Base-by-base conservation (phyloP, 2,888 invertebrate species). In the Chydorus sphaericus region DNA sequence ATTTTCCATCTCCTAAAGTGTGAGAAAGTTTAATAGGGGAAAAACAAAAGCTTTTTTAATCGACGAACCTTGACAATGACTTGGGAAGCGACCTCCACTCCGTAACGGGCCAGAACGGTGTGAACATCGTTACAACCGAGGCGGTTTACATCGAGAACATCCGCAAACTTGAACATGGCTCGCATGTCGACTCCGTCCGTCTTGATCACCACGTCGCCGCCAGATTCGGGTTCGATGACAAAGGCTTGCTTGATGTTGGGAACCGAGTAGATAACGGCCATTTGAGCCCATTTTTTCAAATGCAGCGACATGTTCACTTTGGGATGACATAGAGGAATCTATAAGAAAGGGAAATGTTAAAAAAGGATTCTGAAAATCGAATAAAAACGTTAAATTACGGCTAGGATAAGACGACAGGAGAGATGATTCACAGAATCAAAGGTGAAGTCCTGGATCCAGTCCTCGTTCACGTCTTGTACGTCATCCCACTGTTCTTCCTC, bases 111-210 rank as follows among this genome's bases (percentile, higher is more conserved):
- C 0, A 91, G 87, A 64, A 98, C 83, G 2, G 83, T 82, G 65
- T 94, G 90, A 59, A 98, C 85, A 67, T 97, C 92, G 67, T 99
- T 99, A 37, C 87, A 86, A 70, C 93, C 92, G 1, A 96, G 69
- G 59, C 78, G 79, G 64, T 86, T 83, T 49, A 96, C 69, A 69
- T 93, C 83, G 29, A 96, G 69, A 3, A 89, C 66, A 55, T 84
- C 73, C 54, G 80, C 74, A 67, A 89, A 84, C 64, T 85, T 83
- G 64, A 83, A 89, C 82, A 98, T 85, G 73, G 89, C 89, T 52
- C 80, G 73, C 55, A 97, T 82, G 66, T 97, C 97, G 52, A 96
- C 85, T 4, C 97, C 98, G 66, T 98, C 97, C 0, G 97, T 97
- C 70, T 89, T 88, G 1, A 98, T 73, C 60, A 81, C 77, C 1